Evolutionary conservation across 2,113 vertebrate species (phyloP).

Genomic region (Malurus melanocephalus): DNA sequence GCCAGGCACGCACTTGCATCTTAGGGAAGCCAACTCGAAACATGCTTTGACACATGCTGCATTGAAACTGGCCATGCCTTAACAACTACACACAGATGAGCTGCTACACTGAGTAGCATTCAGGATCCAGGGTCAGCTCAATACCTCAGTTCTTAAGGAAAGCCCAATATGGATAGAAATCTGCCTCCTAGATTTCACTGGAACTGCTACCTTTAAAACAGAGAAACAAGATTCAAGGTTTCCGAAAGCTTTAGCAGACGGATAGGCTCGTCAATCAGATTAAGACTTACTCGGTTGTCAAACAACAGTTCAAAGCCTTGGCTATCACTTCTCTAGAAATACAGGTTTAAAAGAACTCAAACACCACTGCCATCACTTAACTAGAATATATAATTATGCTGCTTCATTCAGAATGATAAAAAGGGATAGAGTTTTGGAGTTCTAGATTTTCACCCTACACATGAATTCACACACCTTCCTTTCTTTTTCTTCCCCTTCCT

Average conservation of each 20-base stretch:
- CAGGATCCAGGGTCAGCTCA: conserved; percentile 20
- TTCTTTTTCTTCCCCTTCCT: too few species aligned
- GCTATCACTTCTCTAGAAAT: conserved; percentile 8
- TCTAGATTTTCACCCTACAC: background rate
- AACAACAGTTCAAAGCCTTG: background rate
- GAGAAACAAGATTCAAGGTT: conserved; percentile 37
- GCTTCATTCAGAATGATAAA: background rate
- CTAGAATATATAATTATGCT: background rate
- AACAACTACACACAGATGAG: conserved; percentile 1
- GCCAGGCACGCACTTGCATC: background rate
- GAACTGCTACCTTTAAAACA: conserved; percentile 40
- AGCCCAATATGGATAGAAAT: conserved; percentile 38
- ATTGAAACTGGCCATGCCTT: conserved; percentile 8
- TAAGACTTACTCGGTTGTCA: background rate
- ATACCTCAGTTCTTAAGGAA: conserved; percentile 21
- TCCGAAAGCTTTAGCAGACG: background rate
- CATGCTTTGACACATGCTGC: conserved; percentile 20
- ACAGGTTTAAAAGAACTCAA: conserved; percentile 23
- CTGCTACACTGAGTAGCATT: conserved; percentile 41
- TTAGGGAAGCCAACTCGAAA: conserved; percentile 30
- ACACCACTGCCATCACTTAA: conserved; percentile 19
- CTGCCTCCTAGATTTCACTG: conserved; percentile 30
- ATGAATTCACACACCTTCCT: background rate
- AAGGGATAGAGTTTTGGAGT: background rate
- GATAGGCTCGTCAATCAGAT: background rate